These are phyloP conservation scores for Cardiocondyla obscurior DNA, from an alignment of 1,140 invertebrate genomes.

Conservation along the genomic window DNA sequence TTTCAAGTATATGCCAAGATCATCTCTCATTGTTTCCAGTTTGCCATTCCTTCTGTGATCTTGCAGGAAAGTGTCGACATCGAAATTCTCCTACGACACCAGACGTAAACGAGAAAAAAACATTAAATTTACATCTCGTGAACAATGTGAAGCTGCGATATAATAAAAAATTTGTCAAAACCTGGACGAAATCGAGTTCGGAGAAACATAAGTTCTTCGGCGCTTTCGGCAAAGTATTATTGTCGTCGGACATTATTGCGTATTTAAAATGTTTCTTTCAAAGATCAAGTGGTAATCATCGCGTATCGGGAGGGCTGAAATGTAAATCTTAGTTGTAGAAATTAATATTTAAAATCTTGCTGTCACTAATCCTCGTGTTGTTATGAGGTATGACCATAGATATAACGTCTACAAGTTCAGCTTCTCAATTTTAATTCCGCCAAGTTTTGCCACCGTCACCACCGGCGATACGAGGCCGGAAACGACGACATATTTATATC, in stretches of 20 bases:
- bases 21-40: constrained; percentile 94
- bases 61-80: constrained; percentile 95
- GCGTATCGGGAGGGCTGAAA: neutral
- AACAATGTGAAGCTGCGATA: neutral
- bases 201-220: constrained; percentile 82
- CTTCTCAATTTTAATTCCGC: too few species aligned
- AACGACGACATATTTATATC: too few species aligned
- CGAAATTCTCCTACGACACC: constrained; percentile 90
- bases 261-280: neutral
- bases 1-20: constrained; percentile 95
- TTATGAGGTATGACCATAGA: too few species aligned
- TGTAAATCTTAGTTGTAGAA: neutral
- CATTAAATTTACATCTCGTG: neutral
- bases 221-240: constrained; percentile 78
- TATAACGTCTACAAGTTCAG: too few species aligned
- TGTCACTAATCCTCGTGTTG: neutral
- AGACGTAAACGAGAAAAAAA: neutral
- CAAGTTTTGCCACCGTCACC: too few species aligned
- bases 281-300: neutral
- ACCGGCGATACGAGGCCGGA: too few species aligned
- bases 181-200: constrained; percentile 80
- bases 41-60: constrained; percentile 92
- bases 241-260: constrained; percentile 74
- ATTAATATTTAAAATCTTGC: neutral
- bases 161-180: constrained; percentile 52